Percentiles rank a stretch among this genome's conserved stretches.
Evolutionary conservation across 2,797 vertebrate species (phyloP).

Genomic region (Chelonia mydas): DNA sequence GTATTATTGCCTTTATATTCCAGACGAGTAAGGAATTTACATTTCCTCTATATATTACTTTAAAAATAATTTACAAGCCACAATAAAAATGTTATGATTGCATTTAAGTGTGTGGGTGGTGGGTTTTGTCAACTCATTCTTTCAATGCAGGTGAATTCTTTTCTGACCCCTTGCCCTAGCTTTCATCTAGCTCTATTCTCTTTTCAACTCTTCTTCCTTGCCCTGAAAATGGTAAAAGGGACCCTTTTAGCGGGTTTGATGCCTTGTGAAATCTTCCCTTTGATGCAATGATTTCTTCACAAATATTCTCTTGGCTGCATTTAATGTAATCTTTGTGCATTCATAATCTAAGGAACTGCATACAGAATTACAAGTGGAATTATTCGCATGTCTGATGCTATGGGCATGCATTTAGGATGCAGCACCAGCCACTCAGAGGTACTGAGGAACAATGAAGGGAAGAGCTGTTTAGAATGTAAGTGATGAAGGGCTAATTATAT

Average conservation of each 20-base stretch:
- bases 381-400: background rate
- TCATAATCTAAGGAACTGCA: slow-evolving; percentile 9
- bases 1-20: background rate
- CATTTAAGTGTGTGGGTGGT: accelerated
- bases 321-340: slow-evolving; percentile 24
- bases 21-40: background rate
- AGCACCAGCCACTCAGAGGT: background rate
- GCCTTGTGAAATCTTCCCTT: slow-evolving; percentile 13
- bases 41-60: background rate
- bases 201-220: background rate
- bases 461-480: background rate
- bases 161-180: background rate
- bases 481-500: background rate
- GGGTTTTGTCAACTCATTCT: background rate
- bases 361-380: slow-evolving; percentile 16
- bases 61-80: background rate
- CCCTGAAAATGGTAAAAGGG: background rate
- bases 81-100: background rate
- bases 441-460: background rate
- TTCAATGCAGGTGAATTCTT: background rate
- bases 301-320: slow-evolving; percentile 25
- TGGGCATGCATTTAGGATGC: background rate
- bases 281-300: slow-evolving; percentile 18
- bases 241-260: background rate
- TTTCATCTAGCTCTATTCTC: background rate